Evolutionary conservation across 2,797 vertebrate genomes (phyloP).

Genomic region (Threskiornis aethiopicus): DNA sequence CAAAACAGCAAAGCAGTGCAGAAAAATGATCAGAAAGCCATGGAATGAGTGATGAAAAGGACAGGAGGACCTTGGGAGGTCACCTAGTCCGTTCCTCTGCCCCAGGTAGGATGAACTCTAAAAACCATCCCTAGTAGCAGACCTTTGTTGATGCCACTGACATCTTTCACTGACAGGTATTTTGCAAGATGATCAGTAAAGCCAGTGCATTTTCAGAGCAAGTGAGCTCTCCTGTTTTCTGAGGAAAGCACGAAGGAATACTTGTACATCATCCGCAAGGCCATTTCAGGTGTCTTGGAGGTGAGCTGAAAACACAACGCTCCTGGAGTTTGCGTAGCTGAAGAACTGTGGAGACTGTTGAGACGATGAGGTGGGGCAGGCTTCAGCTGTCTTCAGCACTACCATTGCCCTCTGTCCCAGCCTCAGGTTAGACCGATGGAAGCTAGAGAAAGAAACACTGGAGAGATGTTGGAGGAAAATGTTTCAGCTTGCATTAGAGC

Average conservation of each 20-base stretch:
- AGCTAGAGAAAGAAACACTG: too few species aligned
- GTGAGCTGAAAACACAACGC: background rate
- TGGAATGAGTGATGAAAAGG: background rate
- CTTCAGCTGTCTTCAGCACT: background rate
- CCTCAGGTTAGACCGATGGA: background rate
- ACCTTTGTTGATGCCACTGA: background rate
- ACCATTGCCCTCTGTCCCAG: background rate
- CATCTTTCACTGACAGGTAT: background rate
- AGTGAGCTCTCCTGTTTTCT: background rate
- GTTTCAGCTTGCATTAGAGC: background rate
- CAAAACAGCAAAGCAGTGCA: background rate
- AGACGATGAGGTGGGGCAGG: background rate
- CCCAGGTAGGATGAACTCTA: background rate
- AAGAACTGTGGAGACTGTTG: background rate
- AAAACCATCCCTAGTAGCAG: background rate
- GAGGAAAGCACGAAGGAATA: background rate
- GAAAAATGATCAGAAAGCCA: background rate
- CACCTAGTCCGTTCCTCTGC: background rate
- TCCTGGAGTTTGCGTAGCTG: accelerated
- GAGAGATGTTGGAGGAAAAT: background rate
- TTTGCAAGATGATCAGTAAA: background rate
- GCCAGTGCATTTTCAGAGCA: background rate
- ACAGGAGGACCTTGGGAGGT: background rate
- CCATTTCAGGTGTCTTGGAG: background rate
- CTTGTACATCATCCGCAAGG: background rate